Evolutionary conservation across 2,888 invertebrate species (phyloP).

Genomic region (Tyria jacobaeae): DNA sequence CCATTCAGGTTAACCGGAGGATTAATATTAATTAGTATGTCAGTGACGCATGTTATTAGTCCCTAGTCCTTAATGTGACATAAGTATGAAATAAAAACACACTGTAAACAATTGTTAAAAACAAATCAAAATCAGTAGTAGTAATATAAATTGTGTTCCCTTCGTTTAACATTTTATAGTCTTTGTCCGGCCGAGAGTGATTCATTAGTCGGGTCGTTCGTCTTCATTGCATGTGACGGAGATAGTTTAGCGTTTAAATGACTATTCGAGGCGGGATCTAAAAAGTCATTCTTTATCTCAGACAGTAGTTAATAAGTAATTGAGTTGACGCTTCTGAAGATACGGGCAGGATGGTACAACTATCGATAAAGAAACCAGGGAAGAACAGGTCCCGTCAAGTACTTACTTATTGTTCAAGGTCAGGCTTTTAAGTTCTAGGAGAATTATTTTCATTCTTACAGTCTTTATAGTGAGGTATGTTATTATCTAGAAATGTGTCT

Average conservation of each 20-base stretch:
- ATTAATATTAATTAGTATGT: no score
- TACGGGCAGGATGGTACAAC: slow-evolving; percentile 14
- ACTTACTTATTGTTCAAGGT: no score
- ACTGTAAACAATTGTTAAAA: not conserved
- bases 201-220: slow-evolving; percentile 82
- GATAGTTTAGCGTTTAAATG: slow-evolving; percentile 75
- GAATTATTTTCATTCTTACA: no score
- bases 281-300: slow-evolving; percentile 47
- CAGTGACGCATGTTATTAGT: no score
- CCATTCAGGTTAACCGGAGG: not conserved
- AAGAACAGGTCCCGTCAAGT: not conserved
- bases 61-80: no score
- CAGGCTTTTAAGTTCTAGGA: not conserved
- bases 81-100: no score
- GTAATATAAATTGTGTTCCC: not conserved
- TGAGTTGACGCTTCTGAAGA: slow-evolving; percentile 16
- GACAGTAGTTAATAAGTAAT: slow-evolving; percentile 26
- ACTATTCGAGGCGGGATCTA: slow-evolving; percentile 60
- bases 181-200: slow-evolving; percentile 62
- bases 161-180: slow-evolving; percentile 24
- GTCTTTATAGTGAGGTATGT: no score
- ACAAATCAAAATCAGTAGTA: not conserved
- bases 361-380: not conserved
- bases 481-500: no score
- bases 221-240: slow-evolving; percentile 84